Evolutionary conservation across 2,797 vertebrate genomes (phyloP).

Genomic region (Tarsius wallacei): DNA sequence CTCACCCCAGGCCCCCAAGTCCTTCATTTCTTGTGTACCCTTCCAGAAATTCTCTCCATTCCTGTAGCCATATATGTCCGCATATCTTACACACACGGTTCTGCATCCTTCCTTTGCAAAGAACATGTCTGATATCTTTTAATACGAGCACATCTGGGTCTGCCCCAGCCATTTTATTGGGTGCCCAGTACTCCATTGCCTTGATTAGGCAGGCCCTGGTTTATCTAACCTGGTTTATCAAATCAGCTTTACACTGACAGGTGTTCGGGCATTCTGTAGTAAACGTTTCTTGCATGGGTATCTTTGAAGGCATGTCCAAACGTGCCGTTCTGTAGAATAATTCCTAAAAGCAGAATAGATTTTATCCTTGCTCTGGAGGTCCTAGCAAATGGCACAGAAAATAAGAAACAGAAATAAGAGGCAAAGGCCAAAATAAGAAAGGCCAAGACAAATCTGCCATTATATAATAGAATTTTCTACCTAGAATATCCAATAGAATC

Average conservation of each 20-base stretch:
- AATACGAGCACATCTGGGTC: no score
- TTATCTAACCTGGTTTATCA: neutral
- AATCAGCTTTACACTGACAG: neutral
- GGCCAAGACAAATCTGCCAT: neutral
- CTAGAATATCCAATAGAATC: neutral
- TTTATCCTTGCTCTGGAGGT: no score
- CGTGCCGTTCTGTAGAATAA: neutral
- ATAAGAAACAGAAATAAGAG: neutral
- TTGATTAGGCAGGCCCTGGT: neutral
- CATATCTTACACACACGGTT: neutral
- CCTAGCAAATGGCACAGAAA: neutral
- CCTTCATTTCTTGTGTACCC: no score
- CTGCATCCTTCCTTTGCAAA: neutral
- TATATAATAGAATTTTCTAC: neutral
- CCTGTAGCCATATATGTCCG: fast-evolving
- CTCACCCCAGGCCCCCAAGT: neutral
- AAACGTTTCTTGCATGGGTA: fast-evolving
- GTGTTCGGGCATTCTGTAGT: neutral
- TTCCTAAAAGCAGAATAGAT: neutral
- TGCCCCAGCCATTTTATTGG: neutral
- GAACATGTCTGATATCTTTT: neutral
- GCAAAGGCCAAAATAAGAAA: neutral
- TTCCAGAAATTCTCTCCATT: neutral
- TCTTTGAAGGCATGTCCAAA: neutral
- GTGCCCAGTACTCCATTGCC: fast-evolving